A percentile compares a stretch with the other conserved stretches of the same genome.
Conservation (phyloP, 2,888 invertebrate genomes). For the Ernsta delagoae region DNA sequence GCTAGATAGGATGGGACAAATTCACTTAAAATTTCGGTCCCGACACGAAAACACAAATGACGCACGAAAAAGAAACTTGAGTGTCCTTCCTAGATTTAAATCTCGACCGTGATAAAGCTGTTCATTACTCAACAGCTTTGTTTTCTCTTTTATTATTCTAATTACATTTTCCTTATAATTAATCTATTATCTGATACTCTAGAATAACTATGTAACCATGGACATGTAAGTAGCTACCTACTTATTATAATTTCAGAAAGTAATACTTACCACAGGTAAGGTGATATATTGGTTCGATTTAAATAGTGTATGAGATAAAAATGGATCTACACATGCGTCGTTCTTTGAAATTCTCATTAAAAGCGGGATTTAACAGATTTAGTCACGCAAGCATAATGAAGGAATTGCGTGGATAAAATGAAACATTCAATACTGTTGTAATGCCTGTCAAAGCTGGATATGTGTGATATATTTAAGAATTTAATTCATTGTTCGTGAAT, state of each 20-base stretch:
- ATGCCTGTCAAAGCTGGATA: conserved; percentile 17
- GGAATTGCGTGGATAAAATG: conserved; percentile 14
- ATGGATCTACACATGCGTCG: neutral
- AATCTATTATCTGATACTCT: too few relatives aligned
- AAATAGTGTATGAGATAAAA: neutral
- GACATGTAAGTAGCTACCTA: too few relatives aligned
- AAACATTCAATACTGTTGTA: neutral
- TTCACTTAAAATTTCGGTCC: conserved; percentile 34
- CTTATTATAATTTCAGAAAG: too few relatives aligned
- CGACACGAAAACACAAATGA: conserved; percentile 31
- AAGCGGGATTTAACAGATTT: neutral
- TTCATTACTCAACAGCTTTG: neutral
- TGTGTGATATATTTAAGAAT: neutral
- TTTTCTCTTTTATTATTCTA: neutral
- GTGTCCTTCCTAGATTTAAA: conserved; percentile 4
- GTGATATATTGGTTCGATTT: neutral
- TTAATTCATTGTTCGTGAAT: conserved; percentile 60
- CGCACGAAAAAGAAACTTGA: conserved; percentile 25
- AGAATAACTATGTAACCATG: too few relatives aligned
- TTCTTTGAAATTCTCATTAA: conserved; percentile 6
- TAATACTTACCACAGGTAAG: neutral
- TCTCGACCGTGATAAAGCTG: neutral
- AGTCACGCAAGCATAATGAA: conserved; percentile 24
- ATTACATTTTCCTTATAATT: too few relatives aligned
- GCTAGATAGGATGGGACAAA: conserved; percentile 51